Percentiles rank a stretch among this genome's conserved stretches.
Conservation (phyloP, 2,888 invertebrate species). For the Drosophila nr. medialis region DNA sequence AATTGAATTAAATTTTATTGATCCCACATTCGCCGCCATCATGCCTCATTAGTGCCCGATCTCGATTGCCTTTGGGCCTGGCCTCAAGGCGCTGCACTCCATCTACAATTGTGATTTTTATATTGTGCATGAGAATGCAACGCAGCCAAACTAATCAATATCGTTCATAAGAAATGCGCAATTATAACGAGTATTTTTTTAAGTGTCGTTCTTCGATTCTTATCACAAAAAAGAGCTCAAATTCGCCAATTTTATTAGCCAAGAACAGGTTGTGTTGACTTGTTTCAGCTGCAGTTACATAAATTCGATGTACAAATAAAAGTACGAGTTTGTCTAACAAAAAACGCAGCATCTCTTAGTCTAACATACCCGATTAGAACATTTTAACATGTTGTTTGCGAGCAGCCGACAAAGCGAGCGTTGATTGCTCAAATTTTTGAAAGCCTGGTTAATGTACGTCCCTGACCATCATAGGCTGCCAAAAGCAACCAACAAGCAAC, state of each 20-base stretch:
- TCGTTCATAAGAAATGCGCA: neutral
- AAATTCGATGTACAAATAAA: neutral
- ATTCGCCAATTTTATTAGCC: neutral
- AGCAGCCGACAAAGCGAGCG: conserved; percentile 31
- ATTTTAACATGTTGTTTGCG: neutral
- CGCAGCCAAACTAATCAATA: neutral
- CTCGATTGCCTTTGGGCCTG: conserved; percentile 41
- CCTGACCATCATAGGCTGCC: conserved; percentile 65
- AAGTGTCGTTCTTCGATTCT: neutral
- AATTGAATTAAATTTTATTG: conserved; percentile 47
- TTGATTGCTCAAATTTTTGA: neutral
- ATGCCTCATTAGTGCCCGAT: conserved; percentile 32
- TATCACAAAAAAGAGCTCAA: neutral
- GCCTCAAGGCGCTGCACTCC: conserved; percentile 6
- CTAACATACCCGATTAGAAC: conserved; percentile 3
- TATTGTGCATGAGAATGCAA: neutral
- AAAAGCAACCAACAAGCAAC: conserved; percentile 14
- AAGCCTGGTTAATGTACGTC: conserved; percentile 65
- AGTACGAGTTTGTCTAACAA: neutral
- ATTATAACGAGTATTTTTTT: neutral
- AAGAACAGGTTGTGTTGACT: neutral
- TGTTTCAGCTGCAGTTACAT: neutral
- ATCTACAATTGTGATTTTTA: neutral
- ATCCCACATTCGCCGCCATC: conserved; percentile 34
- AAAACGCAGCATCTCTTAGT: neutral